phyloP scores from a whole-genome alignment of 30 jellyfish, hydroid and myxozoan species.

The Aurelia aurita region DNA sequence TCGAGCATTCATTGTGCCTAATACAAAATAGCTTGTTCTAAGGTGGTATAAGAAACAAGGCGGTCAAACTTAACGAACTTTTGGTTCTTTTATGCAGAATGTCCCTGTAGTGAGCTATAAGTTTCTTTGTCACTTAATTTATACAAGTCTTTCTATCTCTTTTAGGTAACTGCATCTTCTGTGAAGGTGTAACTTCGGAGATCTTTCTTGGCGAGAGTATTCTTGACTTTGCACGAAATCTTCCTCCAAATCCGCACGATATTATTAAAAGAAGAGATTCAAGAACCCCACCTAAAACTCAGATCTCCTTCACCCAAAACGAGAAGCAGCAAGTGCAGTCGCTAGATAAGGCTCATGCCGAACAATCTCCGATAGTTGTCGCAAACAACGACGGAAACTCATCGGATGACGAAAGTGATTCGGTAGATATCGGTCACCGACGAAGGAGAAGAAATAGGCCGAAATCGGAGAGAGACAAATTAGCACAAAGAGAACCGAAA shows the following conservation, averaged over 20 bases:
- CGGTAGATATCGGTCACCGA: constrained; percentile 36
- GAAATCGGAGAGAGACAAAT: constrained; percentile 23
- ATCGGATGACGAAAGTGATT: constrained; percentile 61
- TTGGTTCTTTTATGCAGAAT: not conserved
- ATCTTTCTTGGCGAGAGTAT: constrained; percentile 26
- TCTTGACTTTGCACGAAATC: constrained; percentile 36
- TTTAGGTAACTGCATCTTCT: constrained; percentile 42
- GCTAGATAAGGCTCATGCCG: not conserved
- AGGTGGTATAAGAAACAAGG: not conserved
- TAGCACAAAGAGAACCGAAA: constrained; percentile 1
- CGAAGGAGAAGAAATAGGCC: constrained; percentile 28
- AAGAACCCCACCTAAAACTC: not conserved
- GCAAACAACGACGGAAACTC: constrained; percentile 14
- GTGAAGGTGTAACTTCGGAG: constrained; percentile 49
- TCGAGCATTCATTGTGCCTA: not conserved
- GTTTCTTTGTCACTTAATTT: not conserved
- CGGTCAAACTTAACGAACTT: not conserved
- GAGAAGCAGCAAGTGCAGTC: not conserved
- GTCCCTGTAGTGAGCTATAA: not conserved
- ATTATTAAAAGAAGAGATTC: constrained; percentile 32
- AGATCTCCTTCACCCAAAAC: not conserved
- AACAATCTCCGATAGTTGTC: not conserved
- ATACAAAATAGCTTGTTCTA: not conserved
- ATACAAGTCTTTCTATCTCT: not conserved
- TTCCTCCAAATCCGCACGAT: constrained; percentile 18